Base-by-base conservation (phyloP, 92 coral and sea anemone species). In the Zoanthus gigantus region DNA sequence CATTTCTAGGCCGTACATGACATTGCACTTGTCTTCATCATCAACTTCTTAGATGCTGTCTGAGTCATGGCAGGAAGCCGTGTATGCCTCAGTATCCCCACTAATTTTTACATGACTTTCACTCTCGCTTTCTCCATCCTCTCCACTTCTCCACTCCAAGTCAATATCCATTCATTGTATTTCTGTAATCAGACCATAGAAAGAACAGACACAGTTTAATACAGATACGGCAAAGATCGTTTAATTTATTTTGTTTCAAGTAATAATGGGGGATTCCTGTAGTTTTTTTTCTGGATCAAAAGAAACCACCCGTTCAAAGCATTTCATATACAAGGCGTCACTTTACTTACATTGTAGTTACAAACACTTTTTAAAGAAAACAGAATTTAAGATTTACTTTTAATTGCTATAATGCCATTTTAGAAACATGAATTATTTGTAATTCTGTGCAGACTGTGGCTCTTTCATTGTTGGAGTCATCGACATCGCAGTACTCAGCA, bases 121-220 rank as follows among this genome's bases (percentile, higher is more conserved):
- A 69, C 54, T 50, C 54, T 50, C 54, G 10, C 74, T 69, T 42
- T 37, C 10, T 69, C 37, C 74, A 69, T 37, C 74, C 74, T 69
- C 74, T 69, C 74, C 74, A 69, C 74, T 69, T 32, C 74, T 69
- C 74, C 74, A 69, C 74, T 69, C 74, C 74, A 69, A 69, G 74
- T 69, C 74, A 69, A 44, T 69, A 30, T 69, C 74, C 23, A 23
- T 23, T 23, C 74, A 69, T 69, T 69, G 32, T 69, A 69, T 69
- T 69, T 37, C 74, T 69, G 74, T 69, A 69, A 69, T 69, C 74
- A 69, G 54, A 69, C 74, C 74, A 69, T 37, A 69, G 74, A 69
- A 69, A 37, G 37, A 69, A 29, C 37, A 29, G 74, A 29, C 73
- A 67, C 54, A 67, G 73, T 67, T 28, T n/a, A 67, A n/a, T 67